Base-by-base conservation (phyloP, 2,888 invertebrate genomes). In the Pseudococcus longispinus region DNA sequence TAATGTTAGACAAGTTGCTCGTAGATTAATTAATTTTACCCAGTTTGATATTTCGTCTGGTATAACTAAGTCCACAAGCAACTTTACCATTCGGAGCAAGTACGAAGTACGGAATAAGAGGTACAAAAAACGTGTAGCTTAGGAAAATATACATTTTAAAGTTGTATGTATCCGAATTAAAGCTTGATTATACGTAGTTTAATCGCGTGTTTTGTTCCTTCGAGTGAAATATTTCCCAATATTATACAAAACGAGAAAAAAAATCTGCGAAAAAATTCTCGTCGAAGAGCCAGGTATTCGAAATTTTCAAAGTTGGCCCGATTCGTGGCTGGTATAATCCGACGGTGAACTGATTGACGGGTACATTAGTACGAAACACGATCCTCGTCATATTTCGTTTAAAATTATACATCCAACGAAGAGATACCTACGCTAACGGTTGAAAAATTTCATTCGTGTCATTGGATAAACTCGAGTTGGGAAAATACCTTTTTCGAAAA, bases 291-390 rank as follows among this genome's bases (percentile, higher is more conserved):
- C 70, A 29, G 4, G 29, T 70, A 70, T 70, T 29, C 11, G 29
- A 15, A 70, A 70, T 29, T 70, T 70, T 70, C 29, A 29, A 70
- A 29, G 18, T 70, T 29, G 29, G 29, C 15, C 29, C 70, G 6
- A 70, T 70, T 29, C 60, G 9, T 26, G 26, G 65, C 26, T 65
- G 15, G 26, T n/a, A 15, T 60, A 70, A 29, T 26, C 29, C 70
- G 8, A 70, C 29, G 18, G 0, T 5, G 29, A 70, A 29, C 70
- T 70, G 70, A 70, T 70, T 70, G 70, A 70, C 70, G 29, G 70
- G 70, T 70, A 29, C 70, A 70, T 70, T 70, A 70, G 70, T 37
- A 37, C 18, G 70, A 29, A 70, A 70, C 70, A 70, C 70, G 70
- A 70, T 70, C 29, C n/a, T 70, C 29, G 15, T 11, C 70, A 70